A percentile compares a stretch with the other conserved stretches of the same genome.
Conservation (phyloP, 2,113 vertebrate species). For the Ceyx melanurus region DNA sequence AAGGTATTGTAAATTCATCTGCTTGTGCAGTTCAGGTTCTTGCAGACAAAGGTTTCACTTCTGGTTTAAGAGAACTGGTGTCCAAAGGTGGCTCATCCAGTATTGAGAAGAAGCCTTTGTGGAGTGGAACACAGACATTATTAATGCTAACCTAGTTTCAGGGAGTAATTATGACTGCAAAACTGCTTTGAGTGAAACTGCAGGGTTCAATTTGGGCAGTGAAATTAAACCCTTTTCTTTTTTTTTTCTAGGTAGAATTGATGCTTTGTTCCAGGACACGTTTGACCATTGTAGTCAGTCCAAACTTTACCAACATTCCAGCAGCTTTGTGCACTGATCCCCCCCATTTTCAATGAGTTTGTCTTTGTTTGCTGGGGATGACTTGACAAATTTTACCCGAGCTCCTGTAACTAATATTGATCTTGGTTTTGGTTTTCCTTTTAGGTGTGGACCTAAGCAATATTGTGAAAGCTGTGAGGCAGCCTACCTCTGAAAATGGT, state of each 20-base stretch:
- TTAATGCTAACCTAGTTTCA: neutral
- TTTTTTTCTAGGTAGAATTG: too few relatives aligned
- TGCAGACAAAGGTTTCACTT: neutral
- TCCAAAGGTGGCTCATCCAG: neutral
- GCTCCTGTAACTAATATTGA: neutral
- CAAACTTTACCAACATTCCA: neutral
- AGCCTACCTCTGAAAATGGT: conserved; percentile 51
- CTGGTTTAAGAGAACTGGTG: neutral
- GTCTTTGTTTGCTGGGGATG: neutral
- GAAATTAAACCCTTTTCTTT: neutral
- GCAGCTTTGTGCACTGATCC: neutral
- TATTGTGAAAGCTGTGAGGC: conserved; percentile 82
- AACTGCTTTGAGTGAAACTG: neutral
- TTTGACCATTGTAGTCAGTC: neutral
- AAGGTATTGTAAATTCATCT: conserved; percentile 74
- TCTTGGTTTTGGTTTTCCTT: neutral
- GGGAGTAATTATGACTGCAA: neutral
- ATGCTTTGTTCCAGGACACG: neutral
- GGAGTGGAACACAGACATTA: neutral
- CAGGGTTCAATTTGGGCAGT: neutral
- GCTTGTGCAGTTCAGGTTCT: neutral
- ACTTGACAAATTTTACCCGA: neutral
- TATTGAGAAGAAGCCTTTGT: neutral
- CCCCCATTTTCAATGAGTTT: fast-evolving
- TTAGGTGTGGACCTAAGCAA: conserved; percentile 91